A percentile compares a stretch with the other conserved stretches of the same genome.
These are phyloP conservation scores for Eilema griseolum DNA, from an alignment of 2,888 invertebrate species.

Conservation along the genomic window DNA sequence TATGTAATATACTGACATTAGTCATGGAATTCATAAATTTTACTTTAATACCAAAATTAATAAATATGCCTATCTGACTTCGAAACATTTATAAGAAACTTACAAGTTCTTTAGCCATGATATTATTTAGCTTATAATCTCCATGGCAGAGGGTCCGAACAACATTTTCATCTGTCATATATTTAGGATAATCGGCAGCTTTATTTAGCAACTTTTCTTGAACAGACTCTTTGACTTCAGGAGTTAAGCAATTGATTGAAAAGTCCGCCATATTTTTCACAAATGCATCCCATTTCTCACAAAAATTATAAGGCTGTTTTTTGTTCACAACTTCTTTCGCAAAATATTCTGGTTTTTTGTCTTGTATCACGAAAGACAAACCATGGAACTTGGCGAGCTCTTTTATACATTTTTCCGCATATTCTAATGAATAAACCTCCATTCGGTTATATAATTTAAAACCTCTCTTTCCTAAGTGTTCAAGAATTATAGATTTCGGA, in stretches of 20 bases:
- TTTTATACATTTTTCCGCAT: slow-evolving; percentile 58
- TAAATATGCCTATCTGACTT: background rate
- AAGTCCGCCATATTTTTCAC: slow-evolving; percentile 43
- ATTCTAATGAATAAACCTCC: slow-evolving; percentile 57
- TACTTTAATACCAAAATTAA: background rate
- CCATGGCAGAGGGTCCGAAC: slow-evolving; percentile 52
- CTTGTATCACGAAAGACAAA: slow-evolving; percentile 61
- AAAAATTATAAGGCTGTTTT: slow-evolving; percentile 43
- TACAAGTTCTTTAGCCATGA: slow-evolving; percentile 57
- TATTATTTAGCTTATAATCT: slow-evolving; percentile 53
- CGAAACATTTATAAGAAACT: slow-evolving; percentile 32
- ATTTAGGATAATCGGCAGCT: slow-evolving; percentile 38
- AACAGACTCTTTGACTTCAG: slow-evolving; percentile 27
- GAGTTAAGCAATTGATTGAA: slow-evolving; percentile 41
- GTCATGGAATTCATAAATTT: too few relatives aligned
- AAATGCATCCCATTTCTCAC: slow-evolving; percentile 40
- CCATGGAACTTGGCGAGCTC: slow-evolving; percentile 68
- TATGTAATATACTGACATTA: too few relatives aligned
- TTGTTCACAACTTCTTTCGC: slow-evolving; percentile 33
- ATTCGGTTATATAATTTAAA: slow-evolving; percentile 59
- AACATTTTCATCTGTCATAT: slow-evolving; percentile 37
- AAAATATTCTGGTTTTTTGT: slow-evolving; percentile 58
- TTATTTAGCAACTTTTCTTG: slow-evolving; percentile 30
- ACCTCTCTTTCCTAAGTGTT: slow-evolving; percentile 57
- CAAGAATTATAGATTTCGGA: slow-evolving; percentile 62